A percentile compares a stretch with the other conserved stretches of the same genome.
Conservation (phyloP, 2,888 invertebrate genomes). For the Xestia xanthographa region DNA sequence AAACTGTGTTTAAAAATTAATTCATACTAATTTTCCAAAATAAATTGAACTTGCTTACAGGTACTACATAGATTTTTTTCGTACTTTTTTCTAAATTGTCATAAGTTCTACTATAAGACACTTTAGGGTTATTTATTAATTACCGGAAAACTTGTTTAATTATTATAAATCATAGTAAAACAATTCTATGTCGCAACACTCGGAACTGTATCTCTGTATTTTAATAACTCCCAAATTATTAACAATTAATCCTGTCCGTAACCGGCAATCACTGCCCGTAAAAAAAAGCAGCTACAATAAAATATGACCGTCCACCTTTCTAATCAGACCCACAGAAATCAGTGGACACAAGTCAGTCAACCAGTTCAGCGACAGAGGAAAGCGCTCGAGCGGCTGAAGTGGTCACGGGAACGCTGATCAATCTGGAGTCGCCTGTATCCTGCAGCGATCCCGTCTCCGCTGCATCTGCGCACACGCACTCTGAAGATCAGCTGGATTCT, state of each 20-base stretch:
- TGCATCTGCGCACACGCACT: conserved; percentile 64
- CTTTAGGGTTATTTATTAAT: too few species aligned
- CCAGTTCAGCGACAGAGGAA: conserved; percentile 84
- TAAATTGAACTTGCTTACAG: too few species aligned
- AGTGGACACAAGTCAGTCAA: conserved; percentile 85
- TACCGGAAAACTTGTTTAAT: too few species aligned
- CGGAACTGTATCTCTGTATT: not conserved
- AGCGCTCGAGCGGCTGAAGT: conserved; percentile 80
- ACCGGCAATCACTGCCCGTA: not conserved
- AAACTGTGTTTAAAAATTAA: too few species aligned
- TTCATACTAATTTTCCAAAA: too few species aligned
- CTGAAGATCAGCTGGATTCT: conserved; percentile 86
- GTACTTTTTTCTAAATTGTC: too few species aligned
- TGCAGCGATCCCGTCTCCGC: conserved; percentile 73
- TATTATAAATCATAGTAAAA: not conserved
- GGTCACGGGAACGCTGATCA: conserved; percentile 86
- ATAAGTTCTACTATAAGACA: too few species aligned
- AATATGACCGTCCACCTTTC: conserved; percentile 38
- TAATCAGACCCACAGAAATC: conserved; percentile 82
- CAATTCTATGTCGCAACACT: not conserved
- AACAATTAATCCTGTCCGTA: not conserved
- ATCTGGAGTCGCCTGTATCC: conserved; percentile 85
- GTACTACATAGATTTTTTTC: too few species aligned
- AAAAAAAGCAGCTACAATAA: conserved; percentile 1
- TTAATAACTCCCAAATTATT: not conserved